phyloP scores from a whole-genome alignment of 2,888 invertebrate species.

The Seira sanloemensis region DNA sequence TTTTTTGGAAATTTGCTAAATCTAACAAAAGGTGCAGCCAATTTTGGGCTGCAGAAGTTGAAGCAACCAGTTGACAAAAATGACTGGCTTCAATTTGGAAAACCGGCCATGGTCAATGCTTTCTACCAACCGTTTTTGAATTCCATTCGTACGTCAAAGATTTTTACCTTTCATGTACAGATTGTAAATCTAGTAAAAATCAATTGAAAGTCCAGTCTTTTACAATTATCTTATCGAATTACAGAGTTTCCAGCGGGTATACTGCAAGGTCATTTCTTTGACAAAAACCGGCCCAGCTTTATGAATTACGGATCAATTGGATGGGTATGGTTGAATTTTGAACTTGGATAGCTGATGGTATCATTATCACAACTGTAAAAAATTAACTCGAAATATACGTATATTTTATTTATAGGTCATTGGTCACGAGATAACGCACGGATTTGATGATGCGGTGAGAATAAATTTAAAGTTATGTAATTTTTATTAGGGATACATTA shows the following conservation, averaged over 20 bases:
- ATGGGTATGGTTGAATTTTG: conserved; percentile 71
- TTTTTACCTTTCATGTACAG: neutral
- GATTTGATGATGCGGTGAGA: conserved; percentile 74
- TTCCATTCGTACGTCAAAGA: conserved; percentile 70
- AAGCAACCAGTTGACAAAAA: conserved; percentile 70
- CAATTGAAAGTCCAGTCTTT: conserved; percentile 7
- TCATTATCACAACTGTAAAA: no score
- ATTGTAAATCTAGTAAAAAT: neutral
- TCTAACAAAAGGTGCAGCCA: conserved; percentile 73
- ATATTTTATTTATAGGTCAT: conserved; percentile 65
- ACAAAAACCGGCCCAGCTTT: conserved; percentile 77
- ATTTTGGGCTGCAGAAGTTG: conserved; percentile 73
- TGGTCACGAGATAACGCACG: conserved; percentile 76
- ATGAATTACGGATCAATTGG: conserved; percentile 75
- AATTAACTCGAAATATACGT: neutral
- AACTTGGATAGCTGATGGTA: neutral
- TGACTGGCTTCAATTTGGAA: conserved; percentile 74
- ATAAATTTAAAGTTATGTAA: neutral
- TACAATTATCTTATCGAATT: neutral
- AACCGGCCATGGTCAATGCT: conserved; percentile 74
- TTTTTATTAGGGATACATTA: neutral
- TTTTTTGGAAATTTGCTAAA: conserved; percentile 74
- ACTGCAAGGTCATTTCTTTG: conserved; percentile 77
- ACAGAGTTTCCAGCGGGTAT: conserved; percentile 71
- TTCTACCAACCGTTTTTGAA: conserved; percentile 74